A percentile compares a stretch with the other conserved stretches of the same genome.
These are phyloP conservation scores for Drosophila lutescens DNA, from an alignment of 2,888 invertebrate genomes.

Conservation along the genomic window DNA sequence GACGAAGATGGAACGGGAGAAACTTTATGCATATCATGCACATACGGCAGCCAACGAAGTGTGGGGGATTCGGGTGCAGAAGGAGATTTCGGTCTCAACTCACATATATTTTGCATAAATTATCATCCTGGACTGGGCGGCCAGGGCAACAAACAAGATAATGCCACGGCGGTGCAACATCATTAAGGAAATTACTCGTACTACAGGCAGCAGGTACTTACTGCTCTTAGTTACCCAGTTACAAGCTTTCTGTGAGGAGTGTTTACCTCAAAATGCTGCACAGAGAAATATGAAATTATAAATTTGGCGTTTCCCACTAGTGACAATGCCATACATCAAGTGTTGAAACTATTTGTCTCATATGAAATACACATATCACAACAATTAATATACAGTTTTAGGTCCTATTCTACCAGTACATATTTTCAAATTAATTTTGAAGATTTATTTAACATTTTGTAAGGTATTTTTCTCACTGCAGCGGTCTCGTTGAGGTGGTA, in stretches of 20 bases:
- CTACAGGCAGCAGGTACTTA: slow-evolving; percentile 71
- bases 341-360: too few relatives aligned
- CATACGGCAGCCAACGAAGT: slow-evolving; percentile 21
- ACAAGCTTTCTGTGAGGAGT: slow-evolving; percentile 22
- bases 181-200: slow-evolving; percentile 80
- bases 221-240: slow-evolving; percentile 33
- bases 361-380: too few relatives aligned
- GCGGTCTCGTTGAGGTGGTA: slow-evolving; percentile 1
- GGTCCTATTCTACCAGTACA: too few relatives aligned
- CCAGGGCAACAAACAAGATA: slow-evolving; percentile 71
- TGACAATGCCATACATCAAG: too few relatives aligned
- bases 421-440: too few relatives aligned
- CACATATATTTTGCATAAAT: slow-evolving; percentile 77
- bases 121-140: slow-evolving; percentile 52
- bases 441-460: background rate
- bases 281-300: background rate
- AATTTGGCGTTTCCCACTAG: too few relatives aligned
- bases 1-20: slow-evolving; percentile 27
- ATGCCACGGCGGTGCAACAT: slow-evolving; percentile 75
- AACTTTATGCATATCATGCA: slow-evolving; percentile 49
- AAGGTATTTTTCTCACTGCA: background rate
- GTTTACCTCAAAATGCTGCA: slow-evolving; percentile 9
- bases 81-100: slow-evolving; percentile 24
- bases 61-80: background rate
- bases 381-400: too few relatives aligned